phyloP scores from a whole-genome alignment of 1,140 invertebrate species.

The Psilanteris sp. region DNA sequence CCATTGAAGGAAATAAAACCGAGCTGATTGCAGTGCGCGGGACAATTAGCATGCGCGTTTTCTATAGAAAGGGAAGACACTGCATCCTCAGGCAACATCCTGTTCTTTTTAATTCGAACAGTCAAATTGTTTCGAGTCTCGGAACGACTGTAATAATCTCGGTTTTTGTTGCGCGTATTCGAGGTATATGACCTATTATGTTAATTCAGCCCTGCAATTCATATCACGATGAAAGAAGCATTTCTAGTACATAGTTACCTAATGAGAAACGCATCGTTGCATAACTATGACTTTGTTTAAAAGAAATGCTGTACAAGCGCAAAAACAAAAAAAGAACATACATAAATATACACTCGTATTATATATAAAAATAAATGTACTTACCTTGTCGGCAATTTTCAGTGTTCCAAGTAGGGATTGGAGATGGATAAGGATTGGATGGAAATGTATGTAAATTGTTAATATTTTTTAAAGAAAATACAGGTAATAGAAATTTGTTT shows the following conservation, averaged over 20 bases:
- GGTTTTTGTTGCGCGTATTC: conserved; percentile 24
- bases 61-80: no score
- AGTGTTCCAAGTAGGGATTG: no score
- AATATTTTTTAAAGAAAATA: no score
- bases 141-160: conserved; percentile 5
- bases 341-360: not conserved
- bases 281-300: conserved; percentile 44
- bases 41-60: no score
- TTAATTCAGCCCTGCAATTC: conserved; percentile 41
- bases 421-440: no score
- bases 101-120: conserved; percentile 3
- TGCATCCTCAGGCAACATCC: conserved; percentile 10
- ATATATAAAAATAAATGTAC: no score
- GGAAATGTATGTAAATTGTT: no score
- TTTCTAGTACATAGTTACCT: conserved; percentile 38
- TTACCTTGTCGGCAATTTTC: no score
- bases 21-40: no score
- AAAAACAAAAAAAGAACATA: conserved; percentile 15
- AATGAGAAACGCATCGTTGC: conserved; percentile 51
- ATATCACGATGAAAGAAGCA: conserved; percentile 31
- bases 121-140: conserved; percentile 17
- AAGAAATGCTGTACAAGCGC: conserved; percentile 20
- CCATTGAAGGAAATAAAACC: no score
- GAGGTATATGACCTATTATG: conserved; percentile 45
- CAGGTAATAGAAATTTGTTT: no score